phyloP scores from a whole-genome alignment of 2,888 invertebrate species.

The Melanotus villosus region DNA sequence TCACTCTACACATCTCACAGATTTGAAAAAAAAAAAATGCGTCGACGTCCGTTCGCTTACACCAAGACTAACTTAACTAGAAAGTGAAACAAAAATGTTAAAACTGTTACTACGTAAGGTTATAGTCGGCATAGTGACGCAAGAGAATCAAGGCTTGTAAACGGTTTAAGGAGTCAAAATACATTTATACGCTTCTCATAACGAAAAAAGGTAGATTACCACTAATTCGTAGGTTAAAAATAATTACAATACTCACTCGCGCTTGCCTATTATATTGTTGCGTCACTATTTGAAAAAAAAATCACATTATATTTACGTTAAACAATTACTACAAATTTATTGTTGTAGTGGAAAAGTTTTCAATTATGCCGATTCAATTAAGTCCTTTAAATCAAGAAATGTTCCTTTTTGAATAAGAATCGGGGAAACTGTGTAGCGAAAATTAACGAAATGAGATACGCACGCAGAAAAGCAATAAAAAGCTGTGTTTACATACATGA shows the following conservation, averaged over 20 bases:
- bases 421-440: background rate
- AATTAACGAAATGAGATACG: conserved; percentile 5
- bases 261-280: no score
- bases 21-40: conserved; percentile 6
- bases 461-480: background rate
- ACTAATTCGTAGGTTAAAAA: no score
- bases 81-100: conserved; percentile 34
- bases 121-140: conserved; percentile 28
- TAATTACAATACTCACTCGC: no score
- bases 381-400: no score
- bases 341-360: no score
- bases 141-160: conserved; percentile 18
- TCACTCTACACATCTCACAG: conserved; percentile 12
- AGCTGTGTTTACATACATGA: background rate
- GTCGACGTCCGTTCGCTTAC: background rate
- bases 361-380: no score
- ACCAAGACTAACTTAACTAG: conserved; percentile 11
- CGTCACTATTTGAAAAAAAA: no score
- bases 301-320: no score
- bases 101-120: conserved; percentile 33
- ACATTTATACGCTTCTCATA: background rate
- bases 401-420: no score
- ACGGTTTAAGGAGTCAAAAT: conserved; percentile 8
- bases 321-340: no score
- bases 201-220: background rate